These are phyloP conservation scores for Drosophila testacea DNA, from an alignment of 2,888 invertebrate species.

Conservation along the genomic window DNA sequence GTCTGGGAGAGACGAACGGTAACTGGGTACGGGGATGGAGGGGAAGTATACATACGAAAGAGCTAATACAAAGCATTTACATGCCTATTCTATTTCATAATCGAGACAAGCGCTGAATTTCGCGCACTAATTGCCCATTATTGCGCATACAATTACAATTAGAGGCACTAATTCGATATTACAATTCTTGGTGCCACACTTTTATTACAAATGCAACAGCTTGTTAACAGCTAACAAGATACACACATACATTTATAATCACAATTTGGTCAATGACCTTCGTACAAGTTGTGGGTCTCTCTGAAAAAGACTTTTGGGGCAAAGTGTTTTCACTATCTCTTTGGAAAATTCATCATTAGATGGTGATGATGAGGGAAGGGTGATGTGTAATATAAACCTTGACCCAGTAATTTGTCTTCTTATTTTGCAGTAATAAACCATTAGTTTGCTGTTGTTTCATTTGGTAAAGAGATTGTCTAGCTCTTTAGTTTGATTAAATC, in stretches of 20 bases:
- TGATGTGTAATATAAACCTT: constrained; percentile 52
- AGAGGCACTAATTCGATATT: constrained; percentile 43
- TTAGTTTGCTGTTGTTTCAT: constrained; percentile 30
- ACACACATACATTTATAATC: not conserved
- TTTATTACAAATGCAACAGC: constrained; percentile 9
- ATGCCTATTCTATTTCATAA: constrained; percentile 79
- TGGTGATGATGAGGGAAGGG: constrained; percentile 18
- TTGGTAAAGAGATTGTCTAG: constrained; percentile 46
- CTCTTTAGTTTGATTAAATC: constrained; percentile 30
- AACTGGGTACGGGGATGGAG: not conserved
- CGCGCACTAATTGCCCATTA: constrained; percentile 73
- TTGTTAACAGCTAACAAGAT: constrained; percentile 28
- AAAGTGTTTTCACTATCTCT: constrained; percentile 17
- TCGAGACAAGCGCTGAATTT: constrained; percentile 49
- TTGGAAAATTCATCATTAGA: constrained; percentile 26
- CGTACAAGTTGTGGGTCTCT: constrained; percentile 34
- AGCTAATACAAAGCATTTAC: constrained; percentile 53
- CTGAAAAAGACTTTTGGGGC: constrained; percentile 13
- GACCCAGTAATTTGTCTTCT: constrained; percentile 63
- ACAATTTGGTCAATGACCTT: constrained; percentile 70
- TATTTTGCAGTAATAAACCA: constrained; percentile 33
- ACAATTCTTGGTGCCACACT: constrained; percentile 53
- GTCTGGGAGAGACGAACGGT: constrained; percentile 14
- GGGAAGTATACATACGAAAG: constrained; percentile 16
- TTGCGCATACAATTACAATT: constrained; percentile 46